Conservation (phyloP, 64 coral and sea anemone genomes). For the Montipora sp. region DNA sequence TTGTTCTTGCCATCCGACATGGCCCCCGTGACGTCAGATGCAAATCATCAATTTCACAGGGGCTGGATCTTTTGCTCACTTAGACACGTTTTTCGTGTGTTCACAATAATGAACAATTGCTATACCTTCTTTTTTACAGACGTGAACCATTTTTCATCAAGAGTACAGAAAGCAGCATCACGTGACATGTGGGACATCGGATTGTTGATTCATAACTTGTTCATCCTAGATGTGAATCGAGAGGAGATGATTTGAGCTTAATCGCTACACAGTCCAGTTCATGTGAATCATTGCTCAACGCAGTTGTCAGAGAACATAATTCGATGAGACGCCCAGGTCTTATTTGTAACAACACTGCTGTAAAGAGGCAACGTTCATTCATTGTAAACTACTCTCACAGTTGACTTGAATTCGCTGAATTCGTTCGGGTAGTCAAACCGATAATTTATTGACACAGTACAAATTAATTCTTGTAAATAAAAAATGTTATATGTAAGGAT, state of each 20-base stretch:
- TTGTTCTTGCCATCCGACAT: too few relatives aligned
- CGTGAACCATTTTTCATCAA: slow-evolving; percentile 22
- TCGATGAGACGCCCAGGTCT: background rate
- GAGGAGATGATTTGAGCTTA: slow-evolving; percentile 15
- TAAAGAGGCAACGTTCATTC: background rate
- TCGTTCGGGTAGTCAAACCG: too few relatives aligned
- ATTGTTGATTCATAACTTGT: slow-evolving; percentile 39
- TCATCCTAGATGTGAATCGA: slow-evolving; percentile 11
- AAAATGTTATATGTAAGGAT: background rate
- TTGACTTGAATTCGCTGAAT: background rate
- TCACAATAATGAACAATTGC: too few relatives aligned
- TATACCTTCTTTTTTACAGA: background rate
- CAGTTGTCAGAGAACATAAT: background rate
- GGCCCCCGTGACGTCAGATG: too few relatives aligned
- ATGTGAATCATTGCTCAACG: background rate
- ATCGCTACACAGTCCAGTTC: background rate
- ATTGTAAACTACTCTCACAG: background rate
- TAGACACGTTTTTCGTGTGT: too few relatives aligned
- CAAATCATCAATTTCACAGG: too few relatives aligned
- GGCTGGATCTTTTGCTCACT: too few relatives aligned
- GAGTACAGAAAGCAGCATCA: slow-evolving; percentile 28
- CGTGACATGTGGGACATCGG: slow-evolving; percentile 36
- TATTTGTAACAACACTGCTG: background rate
- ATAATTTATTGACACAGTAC: background rate
- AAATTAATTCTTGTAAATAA: background rate